Evolutionary conservation across 2,797 vertebrate species (phyloP).

Genomic region (Bradypodion ventrale): DNA sequence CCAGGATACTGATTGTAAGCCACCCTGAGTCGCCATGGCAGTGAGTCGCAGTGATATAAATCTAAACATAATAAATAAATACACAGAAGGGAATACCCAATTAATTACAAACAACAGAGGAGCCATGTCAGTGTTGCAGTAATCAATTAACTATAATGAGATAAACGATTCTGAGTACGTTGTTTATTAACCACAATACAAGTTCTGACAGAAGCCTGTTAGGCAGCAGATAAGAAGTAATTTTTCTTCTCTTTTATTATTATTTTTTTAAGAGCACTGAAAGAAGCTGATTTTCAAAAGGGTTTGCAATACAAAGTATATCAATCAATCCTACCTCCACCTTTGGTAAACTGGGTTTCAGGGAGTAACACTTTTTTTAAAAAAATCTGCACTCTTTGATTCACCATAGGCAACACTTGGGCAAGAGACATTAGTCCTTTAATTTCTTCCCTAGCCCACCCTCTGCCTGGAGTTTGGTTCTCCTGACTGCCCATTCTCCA

Average conservation of each 20-base stretch:
- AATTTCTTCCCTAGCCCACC: not conserved
- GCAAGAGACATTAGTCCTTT: not conserved
- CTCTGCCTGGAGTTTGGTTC: not conserved
- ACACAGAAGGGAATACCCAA: not conserved
- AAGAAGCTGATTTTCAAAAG: not conserved
- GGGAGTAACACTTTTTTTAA: not conserved
- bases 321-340: not conserved
- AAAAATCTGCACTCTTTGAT: not conserved
- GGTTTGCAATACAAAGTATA: not conserved
- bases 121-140: not conserved
- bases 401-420: not conserved
- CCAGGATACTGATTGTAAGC: too few relatives aligned
- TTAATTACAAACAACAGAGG: not conserved
- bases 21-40: too few relatives aligned
- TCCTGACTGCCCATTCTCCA: not conserved
- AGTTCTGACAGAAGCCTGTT: not conserved
- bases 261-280: not conserved
- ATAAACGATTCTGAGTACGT: not conserved
- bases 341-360: not conserved
- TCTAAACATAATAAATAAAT: too few relatives aligned
- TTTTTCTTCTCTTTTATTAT: not conserved
- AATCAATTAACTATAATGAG: not conserved
- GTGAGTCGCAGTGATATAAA: too few relatives aligned
- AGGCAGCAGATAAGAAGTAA: not conserved
- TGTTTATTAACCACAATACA: not conserved